Conservation (phyloP, 64 coral and sea anemone species). For the Actinia tenebrosa region DNA sequence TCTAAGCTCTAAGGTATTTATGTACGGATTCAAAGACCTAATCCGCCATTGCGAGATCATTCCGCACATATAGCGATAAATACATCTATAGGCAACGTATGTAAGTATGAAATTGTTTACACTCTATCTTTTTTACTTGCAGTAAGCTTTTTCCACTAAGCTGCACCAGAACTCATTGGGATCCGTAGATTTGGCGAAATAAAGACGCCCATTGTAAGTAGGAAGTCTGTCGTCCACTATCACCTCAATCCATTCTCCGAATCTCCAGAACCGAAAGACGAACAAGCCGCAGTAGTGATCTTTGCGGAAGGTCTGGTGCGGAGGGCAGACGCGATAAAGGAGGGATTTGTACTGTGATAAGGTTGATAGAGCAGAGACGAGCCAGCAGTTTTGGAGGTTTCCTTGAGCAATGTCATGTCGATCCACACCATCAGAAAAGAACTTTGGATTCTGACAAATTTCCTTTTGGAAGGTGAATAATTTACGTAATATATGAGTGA, state of each 20-base stretch:
- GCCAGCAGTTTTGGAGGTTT: slow-evolving; percentile 75
- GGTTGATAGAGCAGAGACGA: slow-evolving; percentile 63
- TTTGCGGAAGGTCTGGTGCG: slow-evolving; percentile 56
- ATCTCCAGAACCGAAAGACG: slow-evolving; percentile 78
- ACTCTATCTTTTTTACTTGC: slow-evolving; percentile 52
- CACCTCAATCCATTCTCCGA: slow-evolving; percentile 90
- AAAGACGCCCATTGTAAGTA: slow-evolving; percentile 58
- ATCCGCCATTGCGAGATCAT: background rate
- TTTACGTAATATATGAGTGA: too few species aligned
- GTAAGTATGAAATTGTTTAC: background rate
- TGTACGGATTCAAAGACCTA: background rate
- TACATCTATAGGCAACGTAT: background rate
- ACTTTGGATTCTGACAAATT: slow-evolving; percentile 63
- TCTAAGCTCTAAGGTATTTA: too few species aligned
- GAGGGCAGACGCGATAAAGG: slow-evolving; percentile 64
- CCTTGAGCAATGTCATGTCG: slow-evolving; percentile 76
- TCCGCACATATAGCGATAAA: background rate
- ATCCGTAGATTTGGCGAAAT: slow-evolving; percentile 57
- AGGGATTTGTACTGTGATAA: slow-evolving; percentile 57
- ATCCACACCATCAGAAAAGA: slow-evolving; percentile 52
- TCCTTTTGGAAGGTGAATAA: slow-evolving; percentile 33
- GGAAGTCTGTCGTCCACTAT: slow-evolving; percentile 78
- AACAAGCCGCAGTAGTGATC: slow-evolving; percentile 80
- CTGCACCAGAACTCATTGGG: slow-evolving; percentile 79
- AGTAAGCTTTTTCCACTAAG: slow-evolving; percentile 78